Conservation (phyloP, 2,113 vertebrate genomes). For the Tangachromis dhanisi region DNA sequence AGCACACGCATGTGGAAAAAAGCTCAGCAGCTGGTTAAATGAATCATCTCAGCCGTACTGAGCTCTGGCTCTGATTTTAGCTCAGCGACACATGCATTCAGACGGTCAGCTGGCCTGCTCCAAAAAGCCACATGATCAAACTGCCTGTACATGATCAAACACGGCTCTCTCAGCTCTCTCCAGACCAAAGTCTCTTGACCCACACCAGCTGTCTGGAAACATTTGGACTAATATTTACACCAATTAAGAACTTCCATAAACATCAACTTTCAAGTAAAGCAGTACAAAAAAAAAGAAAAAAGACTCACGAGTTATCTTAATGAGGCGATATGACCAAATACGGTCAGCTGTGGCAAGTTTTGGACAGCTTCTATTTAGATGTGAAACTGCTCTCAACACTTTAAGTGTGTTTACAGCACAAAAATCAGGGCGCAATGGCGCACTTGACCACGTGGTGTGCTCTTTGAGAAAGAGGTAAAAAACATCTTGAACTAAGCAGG, state of each 20-base stretch:
- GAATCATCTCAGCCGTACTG: not conserved
- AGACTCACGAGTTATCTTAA: not conserved
- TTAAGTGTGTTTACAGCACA: slow-evolving; percentile 43
- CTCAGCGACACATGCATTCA: slow-evolving; percentile 61
- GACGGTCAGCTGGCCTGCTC: slow-evolving; percentile 70
- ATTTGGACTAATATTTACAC: slow-evolving; percentile 82
- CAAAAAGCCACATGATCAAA: slow-evolving; percentile 67
- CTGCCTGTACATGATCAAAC: slow-evolving; percentile 24
- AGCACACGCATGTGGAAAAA: not conserved
- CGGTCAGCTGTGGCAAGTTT: not conserved
- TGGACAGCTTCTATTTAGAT: not conserved
- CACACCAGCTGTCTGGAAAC: slow-evolving; percentile 74
- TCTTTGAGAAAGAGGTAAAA: slow-evolving; percentile 10
- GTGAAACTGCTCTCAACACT: slow-evolving; percentile 4
- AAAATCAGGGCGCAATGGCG: not conserved
- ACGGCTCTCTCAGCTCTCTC: slow-evolving; percentile 10
- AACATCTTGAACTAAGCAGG: slow-evolving; percentile 20
- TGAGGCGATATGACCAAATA: not conserved
- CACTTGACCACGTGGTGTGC: slow-evolving; percentile 29
- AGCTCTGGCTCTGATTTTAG: slow-evolving; percentile 50
- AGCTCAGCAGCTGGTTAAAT: not conserved
- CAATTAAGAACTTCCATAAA: slow-evolving; percentile 77
- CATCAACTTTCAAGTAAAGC: slow-evolving; percentile 60
- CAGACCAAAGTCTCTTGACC: slow-evolving; percentile 56
- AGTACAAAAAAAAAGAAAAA: not conserved